These are phyloP conservation scores for Entomobrya multifasciata DNA, from an alignment of 2,888 invertebrate species.

Conservation along the genomic window DNA sequence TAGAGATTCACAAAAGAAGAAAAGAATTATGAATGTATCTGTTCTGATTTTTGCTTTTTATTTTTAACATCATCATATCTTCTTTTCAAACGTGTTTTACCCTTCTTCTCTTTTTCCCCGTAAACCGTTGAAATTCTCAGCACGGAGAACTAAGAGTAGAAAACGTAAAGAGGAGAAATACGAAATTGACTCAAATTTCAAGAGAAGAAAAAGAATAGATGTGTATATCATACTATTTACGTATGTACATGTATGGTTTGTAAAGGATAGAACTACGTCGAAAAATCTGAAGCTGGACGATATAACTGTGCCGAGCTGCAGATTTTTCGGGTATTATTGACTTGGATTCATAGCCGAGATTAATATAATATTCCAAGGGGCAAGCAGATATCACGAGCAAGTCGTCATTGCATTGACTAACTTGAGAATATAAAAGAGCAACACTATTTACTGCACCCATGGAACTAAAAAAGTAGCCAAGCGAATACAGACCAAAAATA, in stretches of 20 bases:
- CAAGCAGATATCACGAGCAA: conserved; percentile 20
- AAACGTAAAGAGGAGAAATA: conserved; percentile 32
- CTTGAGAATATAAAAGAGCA: conserved; percentile 40
- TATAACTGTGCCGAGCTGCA: conserved; percentile 10
- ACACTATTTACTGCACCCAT: conserved; percentile 16
- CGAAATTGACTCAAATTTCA: conserved; percentile 47
- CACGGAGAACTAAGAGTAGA: conserved; percentile 20
- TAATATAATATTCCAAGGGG: conserved; percentile 58
- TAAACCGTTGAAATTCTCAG: conserved; percentile 47
- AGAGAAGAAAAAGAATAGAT: conserved; percentile 33
- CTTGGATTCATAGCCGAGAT: conserved; percentile 47
- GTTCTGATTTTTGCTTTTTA: conserved; percentile 19
- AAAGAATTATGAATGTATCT: conserved; percentile 55
- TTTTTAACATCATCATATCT: conserved; percentile 44
- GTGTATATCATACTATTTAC: too few relatives aligned
- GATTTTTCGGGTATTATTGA: conserved; percentile 48
- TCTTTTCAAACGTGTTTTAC: conserved; percentile 16
- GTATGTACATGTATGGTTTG: conserved; percentile 9
- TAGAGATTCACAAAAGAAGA: conserved; percentile 35
- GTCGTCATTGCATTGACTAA: conserved; percentile 41
- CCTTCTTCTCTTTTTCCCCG: neutral
- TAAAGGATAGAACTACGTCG: conserved; percentile 17
- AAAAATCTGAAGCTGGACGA: neutral
- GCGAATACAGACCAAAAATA: conserved; percentile 4
- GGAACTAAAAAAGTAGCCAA: neutral